Percentiles rank a stretch among this genome's conserved stretches.
Conservation (phyloP, 2,113 vertebrate species). For the Hippolais icterina region DNA sequence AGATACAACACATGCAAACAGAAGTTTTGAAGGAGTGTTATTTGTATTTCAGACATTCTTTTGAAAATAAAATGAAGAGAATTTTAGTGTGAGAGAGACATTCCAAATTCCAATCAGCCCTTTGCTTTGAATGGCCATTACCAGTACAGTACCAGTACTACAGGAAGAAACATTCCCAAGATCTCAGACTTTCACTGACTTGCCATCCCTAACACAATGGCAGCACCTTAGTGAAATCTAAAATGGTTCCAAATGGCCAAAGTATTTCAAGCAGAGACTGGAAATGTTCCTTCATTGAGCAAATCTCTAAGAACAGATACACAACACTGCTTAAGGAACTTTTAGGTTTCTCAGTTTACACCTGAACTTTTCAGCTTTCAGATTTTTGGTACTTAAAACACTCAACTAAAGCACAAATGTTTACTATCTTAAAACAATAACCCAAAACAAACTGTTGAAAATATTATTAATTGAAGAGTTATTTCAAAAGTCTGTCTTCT, state of each 20-base stretch:
- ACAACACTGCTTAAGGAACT: background rate
- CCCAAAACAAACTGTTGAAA: background rate
- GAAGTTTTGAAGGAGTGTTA: background rate
- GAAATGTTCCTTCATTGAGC: background rate
- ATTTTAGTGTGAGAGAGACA: background rate
- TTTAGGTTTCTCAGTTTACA: accelerated
- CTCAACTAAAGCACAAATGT: background rate
- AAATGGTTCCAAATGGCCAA: background rate
- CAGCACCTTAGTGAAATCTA: background rate
- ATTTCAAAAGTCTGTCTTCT: background rate
- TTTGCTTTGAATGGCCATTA: background rate
- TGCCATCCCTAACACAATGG: background rate
- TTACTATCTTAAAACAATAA: background rate
- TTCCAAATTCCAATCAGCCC: background rate
- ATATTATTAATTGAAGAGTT: background rate
- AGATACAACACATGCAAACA: background rate
- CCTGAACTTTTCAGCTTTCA: background rate
- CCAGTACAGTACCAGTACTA: background rate
- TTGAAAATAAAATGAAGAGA: background rate
- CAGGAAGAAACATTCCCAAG: background rate
- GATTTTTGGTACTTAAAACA: background rate
- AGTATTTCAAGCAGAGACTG: background rate
- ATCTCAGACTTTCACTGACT: background rate
- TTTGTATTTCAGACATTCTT: background rate
- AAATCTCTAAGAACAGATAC: background rate